Base-by-base conservation (phyloP, 64 coral and sea anemone genomes). In the Acropora yongei region DNA sequence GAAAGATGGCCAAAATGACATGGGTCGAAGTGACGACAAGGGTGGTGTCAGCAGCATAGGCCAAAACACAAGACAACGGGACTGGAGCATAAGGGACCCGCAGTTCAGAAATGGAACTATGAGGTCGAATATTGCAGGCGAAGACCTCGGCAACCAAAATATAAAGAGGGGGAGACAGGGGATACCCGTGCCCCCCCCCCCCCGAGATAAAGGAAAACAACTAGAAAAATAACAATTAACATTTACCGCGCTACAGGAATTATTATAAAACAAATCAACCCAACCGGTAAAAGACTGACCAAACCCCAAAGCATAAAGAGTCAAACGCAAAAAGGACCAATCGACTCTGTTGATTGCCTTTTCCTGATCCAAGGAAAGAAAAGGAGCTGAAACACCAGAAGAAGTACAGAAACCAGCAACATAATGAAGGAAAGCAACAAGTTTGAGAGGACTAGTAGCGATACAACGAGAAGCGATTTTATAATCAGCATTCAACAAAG, bases 31-130 rank as follows among this genome's bases (percentile, higher is more conserved):
- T 57, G 0, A 83, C 14, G 3, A 92, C 69, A 0, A 92, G 16
- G 0, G 75, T 48, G 14, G 83, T 88, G 20, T 93, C 76, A 14
- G 87, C 76, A 0, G 91, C 91, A 57, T 87, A 93, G 11, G 87
- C 74, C 1, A 83, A 86, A 1, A 77, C 75, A 3, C 3, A 50
- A 1, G 50, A 8, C 4, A 93, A 83, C 9, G 69, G 58, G 0
- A 47, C 47, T 2, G 86, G 47, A 66, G 80, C 83, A 39, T 80
- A 73, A 8, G 74, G 74, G 8, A 76, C 1, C 5, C 1, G 30
- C 0, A 14, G 74, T 44, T 42, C 74, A 14, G 74, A 3, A 12
- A 76, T 76, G 45, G 2, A 9, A 3, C 41, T 40, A 13, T 76
- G 44, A 43, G 41, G 8, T 3, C 43, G 41, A 76, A 76, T 44